Percentiles rank a stretch among this genome's conserved stretches.
These are phyloP conservation scores for Oscheius sp. DNA, from an alignment of 2,888 invertebrate species.

Conservation along the genomic window DNA sequence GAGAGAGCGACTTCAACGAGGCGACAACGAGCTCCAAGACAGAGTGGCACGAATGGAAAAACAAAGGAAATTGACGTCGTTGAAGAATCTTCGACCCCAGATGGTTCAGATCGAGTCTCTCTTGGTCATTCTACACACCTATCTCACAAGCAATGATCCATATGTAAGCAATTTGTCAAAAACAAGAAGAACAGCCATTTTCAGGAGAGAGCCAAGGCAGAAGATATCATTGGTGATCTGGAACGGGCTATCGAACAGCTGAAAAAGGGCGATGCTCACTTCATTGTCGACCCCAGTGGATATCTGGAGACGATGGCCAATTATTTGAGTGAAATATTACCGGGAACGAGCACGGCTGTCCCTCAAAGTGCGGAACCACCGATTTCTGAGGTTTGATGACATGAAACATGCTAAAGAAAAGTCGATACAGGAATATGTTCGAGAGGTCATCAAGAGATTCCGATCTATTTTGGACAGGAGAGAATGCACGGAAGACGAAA, in stretches of 20 bases:
- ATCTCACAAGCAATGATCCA: conserved; percentile 6
- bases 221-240: conserved; percentile 16
- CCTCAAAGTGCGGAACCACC: conserved; percentile 11
- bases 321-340: conserved; percentile 10
- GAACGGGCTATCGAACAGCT: conserved; percentile 10
- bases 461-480: conserved; percentile 48
- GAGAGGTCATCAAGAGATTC: conserved; percentile 59
- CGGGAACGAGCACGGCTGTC: conserved; percentile 17
- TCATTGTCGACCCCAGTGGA: conserved; percentile 17
- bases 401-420: background rate
- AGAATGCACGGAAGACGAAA: conserved; percentile 58
- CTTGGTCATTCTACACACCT: background rate
- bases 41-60: conserved; percentile 31
- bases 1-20: conserved; percentile 41
- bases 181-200: background rate
- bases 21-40: conserved; percentile 38
- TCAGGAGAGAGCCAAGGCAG: conserved; percentile 30
- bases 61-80: conserved; percentile 30
- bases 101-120: conserved; percentile 29
- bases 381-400: conserved; percentile 15
- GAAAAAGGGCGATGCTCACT: conserved; percentile 10
- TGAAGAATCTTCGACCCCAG: conserved; percentile 37
- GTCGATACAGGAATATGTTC: conserved; percentile 50
- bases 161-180: conserved; percentile 10
- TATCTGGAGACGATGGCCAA: conserved; percentile 22